Conservation (phyloP, 2,797 vertebrate genomes). For the Numenius phaeopus region DNA sequence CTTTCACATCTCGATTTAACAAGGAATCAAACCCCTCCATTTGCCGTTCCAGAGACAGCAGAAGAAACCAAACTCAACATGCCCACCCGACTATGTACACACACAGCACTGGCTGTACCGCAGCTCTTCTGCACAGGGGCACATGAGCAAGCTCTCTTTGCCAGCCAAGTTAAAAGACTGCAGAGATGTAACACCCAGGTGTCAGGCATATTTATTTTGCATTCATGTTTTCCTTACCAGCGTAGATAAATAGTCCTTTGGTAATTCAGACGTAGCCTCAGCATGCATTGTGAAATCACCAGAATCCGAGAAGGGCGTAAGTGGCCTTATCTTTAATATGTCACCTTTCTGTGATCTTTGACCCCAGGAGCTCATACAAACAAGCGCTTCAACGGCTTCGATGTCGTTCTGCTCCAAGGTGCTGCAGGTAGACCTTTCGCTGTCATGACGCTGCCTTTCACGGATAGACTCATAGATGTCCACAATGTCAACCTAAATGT, state of each 20-base stretch:
- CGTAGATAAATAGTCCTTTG: slow-evolving; percentile 91
- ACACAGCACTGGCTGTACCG: background rate
- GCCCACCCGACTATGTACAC: background rate
- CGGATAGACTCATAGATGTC: slow-evolving; percentile 85
- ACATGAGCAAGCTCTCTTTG: background rate
- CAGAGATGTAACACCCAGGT: background rate
- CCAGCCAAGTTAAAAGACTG: background rate
- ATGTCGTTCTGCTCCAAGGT: slow-evolving; percentile 91
- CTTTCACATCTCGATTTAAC: background rate
- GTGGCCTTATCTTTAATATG: slow-evolving; percentile 87
- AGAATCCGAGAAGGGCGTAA: slow-evolving; percentile 94
- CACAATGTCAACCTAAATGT: slow-evolving; percentile 83
- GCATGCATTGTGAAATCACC: slow-evolving; percentile 85
- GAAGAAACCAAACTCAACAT: background rate
- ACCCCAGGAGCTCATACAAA: slow-evolving; percentile 98
- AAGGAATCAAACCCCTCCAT: background rate
- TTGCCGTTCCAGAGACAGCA: background rate
- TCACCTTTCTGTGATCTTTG: slow-evolving; percentile 84
- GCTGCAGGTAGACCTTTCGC: slow-evolving; percentile 83
- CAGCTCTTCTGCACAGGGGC: background rate
- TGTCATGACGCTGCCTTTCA: slow-evolving; percentile 89
- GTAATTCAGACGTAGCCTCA: slow-evolving; percentile 78
- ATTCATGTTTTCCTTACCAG: slow-evolving; percentile 84
- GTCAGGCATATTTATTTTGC: background rate
- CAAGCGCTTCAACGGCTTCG: slow-evolving; percentile 93